Evolutionary conservation across 2,888 invertebrate genomes (phyloP).

Genomic region (Zaprionus bogoriensis): DNA sequence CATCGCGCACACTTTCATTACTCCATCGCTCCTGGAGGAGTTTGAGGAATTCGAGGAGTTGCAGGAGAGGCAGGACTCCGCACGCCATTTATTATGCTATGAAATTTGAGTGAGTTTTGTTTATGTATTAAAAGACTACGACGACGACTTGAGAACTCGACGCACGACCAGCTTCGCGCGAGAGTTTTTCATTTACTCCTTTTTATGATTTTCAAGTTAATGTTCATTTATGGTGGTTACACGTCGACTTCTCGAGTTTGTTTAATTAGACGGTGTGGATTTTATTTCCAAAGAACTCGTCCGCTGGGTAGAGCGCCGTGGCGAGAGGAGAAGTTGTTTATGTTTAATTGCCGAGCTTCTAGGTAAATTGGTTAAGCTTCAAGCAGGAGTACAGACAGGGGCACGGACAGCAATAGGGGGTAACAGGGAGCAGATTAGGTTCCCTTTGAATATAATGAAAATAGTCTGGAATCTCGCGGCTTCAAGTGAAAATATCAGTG

Average conservation of each 20-base stretch:
- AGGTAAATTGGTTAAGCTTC: slow-evolving; percentile 37
- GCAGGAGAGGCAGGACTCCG: slow-evolving; percentile 14
- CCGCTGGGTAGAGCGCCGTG: too few species aligned
- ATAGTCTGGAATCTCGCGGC: background rate
- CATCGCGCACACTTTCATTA: slow-evolving; percentile 66
- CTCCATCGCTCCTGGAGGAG: slow-evolving; percentile 60
- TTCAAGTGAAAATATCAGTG: background rate
- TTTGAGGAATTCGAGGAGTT: background rate
- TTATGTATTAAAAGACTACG: slow-evolving; percentile 48
- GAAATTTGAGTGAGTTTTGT: slow-evolving; percentile 68
- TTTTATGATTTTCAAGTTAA: slow-evolving; percentile 76
- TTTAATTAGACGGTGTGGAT: slow-evolving; percentile 74
- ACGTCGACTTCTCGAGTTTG: slow-evolving; percentile 73
- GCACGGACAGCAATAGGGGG: too few species aligned
- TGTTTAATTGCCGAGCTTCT: slow-evolving; percentile 41
- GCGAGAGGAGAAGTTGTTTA: slow-evolving; percentile 63
- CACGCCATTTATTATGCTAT: slow-evolving; percentile 72
- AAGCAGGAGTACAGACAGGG: background rate
- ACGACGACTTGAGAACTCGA: too few species aligned
- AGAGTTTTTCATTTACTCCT: slow-evolving; percentile 55
- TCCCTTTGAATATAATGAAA: background rate
- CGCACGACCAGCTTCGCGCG: too few species aligned
- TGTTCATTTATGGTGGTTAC: slow-evolving; percentile 80
- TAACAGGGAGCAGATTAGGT: background rate
- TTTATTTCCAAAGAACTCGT: slow-evolving; percentile 61